These are phyloP conservation scores for Monodelphis domestica DNA, from an alignment of 2,797 vertebrate genomes.

Conservation along the genomic window DNA sequence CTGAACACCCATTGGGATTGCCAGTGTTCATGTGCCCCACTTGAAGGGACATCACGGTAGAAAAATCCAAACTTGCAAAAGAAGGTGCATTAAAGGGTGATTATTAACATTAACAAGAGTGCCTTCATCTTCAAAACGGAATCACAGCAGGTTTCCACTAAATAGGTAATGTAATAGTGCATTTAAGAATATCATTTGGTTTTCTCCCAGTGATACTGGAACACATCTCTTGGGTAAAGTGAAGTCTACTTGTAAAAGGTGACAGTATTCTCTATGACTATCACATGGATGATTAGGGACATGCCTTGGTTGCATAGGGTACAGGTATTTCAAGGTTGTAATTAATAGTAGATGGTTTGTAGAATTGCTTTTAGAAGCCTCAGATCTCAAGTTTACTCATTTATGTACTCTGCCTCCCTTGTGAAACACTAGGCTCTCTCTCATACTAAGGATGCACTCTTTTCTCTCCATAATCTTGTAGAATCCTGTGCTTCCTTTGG, in stretches of 20 bases:
- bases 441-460: not conserved
- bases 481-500: not conserved
- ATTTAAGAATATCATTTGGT: not conserved
- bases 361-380: not conserved
- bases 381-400: not conserved
- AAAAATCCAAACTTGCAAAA: not conserved
- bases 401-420: not conserved
- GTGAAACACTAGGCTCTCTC: constrained; percentile 1
- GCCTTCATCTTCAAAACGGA: not conserved
- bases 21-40: not conserved
- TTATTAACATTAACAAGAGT: not conserved
- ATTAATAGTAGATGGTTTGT: not conserved
- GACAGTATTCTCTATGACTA: not conserved
- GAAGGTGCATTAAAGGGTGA: not conserved
- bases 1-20: not conserved
- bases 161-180: not conserved
- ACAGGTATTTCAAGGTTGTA: constrained; percentile 15
- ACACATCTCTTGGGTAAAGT: not conserved
- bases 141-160: not conserved
- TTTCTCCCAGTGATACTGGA: not conserved
- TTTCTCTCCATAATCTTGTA: not conserved
- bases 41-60: not conserved
- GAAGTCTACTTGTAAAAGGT: accelerated
- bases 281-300: constrained; percentile 24
- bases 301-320: not conserved